Evolutionary conservation across 2,113 vertebrate species (phyloP).

Genomic region (Pygoscelis antarcticus): DNA sequence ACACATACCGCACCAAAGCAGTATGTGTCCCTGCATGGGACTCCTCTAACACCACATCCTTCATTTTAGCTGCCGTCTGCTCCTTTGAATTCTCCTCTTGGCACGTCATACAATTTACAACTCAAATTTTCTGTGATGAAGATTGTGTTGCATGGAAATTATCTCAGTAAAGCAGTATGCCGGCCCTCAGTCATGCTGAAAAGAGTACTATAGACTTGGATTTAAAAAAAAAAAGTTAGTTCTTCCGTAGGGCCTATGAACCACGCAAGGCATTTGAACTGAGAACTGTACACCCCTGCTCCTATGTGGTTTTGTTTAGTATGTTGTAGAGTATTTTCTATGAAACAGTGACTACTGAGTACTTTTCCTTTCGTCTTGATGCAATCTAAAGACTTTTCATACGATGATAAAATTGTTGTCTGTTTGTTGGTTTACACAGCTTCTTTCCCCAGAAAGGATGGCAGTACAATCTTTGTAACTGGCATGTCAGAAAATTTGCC

Average conservation of each 20-base stretch:
- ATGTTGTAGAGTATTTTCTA: not conserved
- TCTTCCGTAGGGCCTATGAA: not conserved
- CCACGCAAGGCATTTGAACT: not conserved
- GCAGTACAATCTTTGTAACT: not conserved
- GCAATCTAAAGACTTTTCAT: not conserved
- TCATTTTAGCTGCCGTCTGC: conserved; percentile 4
- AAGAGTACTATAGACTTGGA: not conserved
- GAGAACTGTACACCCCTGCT: not conserved
- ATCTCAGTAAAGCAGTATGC: not conserved
- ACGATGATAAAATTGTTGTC: not conserved
- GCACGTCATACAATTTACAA: not conserved
- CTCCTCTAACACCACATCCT: not conserved
- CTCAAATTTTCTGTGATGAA: not conserved
- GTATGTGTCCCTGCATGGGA: not conserved
- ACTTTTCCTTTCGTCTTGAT: rapidly evolving
- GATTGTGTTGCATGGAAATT: not conserved
- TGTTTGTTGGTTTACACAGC: not conserved
- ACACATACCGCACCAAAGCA: rapidly evolving
- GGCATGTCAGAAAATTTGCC: not conserved
- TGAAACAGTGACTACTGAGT: not conserved
- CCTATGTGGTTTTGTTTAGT: not conserved
- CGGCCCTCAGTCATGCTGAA: not conserved
- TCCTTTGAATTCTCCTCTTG: not conserved
- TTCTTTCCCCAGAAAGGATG: not conserved
- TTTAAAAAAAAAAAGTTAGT: not conserved